phyloP scores from a whole-genome alignment of 92 coral and sea anemone genomes.

The Pocillopora grandis region DNA sequence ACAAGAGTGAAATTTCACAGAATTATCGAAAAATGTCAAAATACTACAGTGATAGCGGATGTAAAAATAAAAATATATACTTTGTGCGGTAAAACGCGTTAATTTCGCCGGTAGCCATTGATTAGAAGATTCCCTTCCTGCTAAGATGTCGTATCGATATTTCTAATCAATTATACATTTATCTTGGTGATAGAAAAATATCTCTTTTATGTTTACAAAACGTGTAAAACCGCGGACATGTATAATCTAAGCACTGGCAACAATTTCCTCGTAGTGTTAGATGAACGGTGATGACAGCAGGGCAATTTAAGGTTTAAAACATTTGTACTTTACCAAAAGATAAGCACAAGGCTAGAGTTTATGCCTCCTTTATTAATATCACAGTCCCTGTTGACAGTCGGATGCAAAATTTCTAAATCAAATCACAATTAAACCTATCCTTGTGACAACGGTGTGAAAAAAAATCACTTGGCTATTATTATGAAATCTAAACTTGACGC shows the following conservation, averaged over 20 bases:
- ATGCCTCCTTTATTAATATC: constrained; percentile 44
- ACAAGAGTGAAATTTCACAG: not conserved
- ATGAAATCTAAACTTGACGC: constrained; percentile 64
- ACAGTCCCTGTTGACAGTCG: constrained; percentile 51
- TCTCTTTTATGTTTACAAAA: constrained; percentile 1
- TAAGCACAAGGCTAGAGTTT: constrained; percentile 34
- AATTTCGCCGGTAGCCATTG: constrained; percentile 38
- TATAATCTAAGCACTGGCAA: not conserved
- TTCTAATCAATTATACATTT: constrained; percentile 33
- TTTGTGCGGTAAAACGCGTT: constrained; percentile 40
- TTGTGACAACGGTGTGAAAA: constrained; percentile 63
- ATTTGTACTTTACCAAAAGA: constrained; percentile 27
- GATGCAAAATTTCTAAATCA: constrained; percentile 59
- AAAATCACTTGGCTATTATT: constrained; percentile 45
- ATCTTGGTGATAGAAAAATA: constrained; percentile 3
- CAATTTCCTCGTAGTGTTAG: not conserved
- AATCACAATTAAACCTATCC: constrained; percentile 67
- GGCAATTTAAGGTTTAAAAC: constrained; percentile 26
- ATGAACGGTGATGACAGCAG: not conserved
- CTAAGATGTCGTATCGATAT: constrained; percentile 23
- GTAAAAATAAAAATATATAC: not conserved
- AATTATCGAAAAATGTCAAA: not conserved
- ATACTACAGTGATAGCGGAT: not conserved
- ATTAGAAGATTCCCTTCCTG: constrained; percentile 24
- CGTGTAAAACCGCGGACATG: not conserved